Evolutionary conservation across 37 sponge, comb jelly and placozoan species (phyloP).

Genomic region (Bolinopsis microptera): DNA sequence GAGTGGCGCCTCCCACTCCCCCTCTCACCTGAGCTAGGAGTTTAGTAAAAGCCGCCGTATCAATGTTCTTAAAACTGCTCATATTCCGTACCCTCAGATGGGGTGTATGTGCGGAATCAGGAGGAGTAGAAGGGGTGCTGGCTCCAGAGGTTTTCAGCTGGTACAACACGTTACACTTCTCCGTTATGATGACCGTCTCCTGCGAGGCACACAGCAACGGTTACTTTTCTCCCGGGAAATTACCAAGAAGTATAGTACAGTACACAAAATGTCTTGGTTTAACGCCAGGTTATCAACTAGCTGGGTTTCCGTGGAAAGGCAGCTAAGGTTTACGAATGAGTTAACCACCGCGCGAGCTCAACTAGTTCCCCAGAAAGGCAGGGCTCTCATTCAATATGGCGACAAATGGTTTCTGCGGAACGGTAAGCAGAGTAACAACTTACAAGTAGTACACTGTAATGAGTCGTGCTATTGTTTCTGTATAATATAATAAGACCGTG

Average conservation of each 20-base stretch:
- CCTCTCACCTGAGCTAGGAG: conserved; percentile 57
- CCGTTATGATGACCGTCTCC: conserved; percentile 57
- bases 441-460: no score
- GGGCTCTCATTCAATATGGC: no score
- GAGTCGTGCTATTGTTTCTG: no score
- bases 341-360: no score
- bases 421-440: no score
- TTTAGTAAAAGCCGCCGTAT: conserved; percentile 51
- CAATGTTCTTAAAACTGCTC: conserved; percentile 30
- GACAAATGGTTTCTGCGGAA: no score
- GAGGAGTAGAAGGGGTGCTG: conserved; percentile 27
- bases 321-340: no score
- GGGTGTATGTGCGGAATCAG: not conserved
- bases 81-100: conserved; percentile 41
- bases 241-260: not conserved
- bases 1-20: no score
- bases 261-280: not conserved
- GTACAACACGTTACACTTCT: conserved; percentile 55
- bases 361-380: no score
- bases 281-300: not conserved
- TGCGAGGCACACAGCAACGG: not conserved
- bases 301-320: not conserved
- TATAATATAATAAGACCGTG: no score
- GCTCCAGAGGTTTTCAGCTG: conserved; percentile 40
- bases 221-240: not conserved